A percentile compares a stretch with the other conserved stretches of the same genome.
Evolutionary conservation across 2,113 vertebrate genomes (phyloP).

Genomic region (Ptychochromis oligacanthus): DNA sequence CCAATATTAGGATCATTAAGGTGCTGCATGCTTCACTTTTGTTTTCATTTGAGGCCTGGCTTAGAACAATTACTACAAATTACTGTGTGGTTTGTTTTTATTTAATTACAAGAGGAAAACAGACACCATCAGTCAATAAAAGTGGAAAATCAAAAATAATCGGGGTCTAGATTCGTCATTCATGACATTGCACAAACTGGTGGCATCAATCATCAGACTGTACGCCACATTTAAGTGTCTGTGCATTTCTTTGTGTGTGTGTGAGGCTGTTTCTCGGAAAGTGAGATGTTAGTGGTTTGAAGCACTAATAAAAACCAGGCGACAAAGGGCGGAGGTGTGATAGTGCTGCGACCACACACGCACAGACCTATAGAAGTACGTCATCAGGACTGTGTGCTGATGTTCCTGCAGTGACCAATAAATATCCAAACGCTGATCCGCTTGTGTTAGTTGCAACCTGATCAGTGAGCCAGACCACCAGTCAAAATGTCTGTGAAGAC

Average conservation of each 20-base stretch:
- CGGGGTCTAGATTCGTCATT: neutral
- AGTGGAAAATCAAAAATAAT: neutral
- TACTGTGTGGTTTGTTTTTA: neutral
- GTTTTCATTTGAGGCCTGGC: neutral
- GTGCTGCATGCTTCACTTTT: accelerated
- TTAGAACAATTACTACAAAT: neutral
- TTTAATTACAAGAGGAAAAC: neutral
- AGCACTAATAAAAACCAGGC: neutral
- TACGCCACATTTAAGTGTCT: neutral
- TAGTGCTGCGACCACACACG: neutral
- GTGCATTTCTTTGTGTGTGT: neutral
- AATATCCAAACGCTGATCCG: neutral
- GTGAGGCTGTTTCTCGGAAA: slow-evolving; percentile 23
- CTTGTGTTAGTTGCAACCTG: neutral
- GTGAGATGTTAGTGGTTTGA: neutral
- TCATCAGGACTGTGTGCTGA: neutral
- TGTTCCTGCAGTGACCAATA: neutral
- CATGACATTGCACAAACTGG: neutral
- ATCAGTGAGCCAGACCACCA: neutral
- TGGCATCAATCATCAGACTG: neutral
- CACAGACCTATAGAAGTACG: neutral
- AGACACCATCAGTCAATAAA: neutral
- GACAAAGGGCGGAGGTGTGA: slow-evolving; percentile 10
- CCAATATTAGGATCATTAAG: neutral
- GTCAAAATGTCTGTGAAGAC: slow-evolving; percentile 22